These are phyloP conservation scores for Lepeophtheirus salmonis DNA, from an alignment of 1,140 invertebrate species.

Conservation along the genomic window DNA sequence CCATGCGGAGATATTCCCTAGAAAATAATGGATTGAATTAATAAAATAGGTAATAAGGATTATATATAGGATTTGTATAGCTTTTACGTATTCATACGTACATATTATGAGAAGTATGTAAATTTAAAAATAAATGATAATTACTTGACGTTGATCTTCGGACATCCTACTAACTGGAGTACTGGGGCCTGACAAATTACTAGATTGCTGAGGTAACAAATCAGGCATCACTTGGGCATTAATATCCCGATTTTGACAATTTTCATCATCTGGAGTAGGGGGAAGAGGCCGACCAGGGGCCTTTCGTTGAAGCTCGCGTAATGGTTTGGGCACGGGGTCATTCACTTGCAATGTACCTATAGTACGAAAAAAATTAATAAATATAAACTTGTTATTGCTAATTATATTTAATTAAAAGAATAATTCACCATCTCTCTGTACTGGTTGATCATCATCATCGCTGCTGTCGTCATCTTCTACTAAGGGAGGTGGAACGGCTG, in stretches of 20 bases:
- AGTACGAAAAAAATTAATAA: background rate
- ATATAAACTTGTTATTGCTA: background rate
- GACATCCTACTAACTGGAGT: slow-evolving; percentile 6
- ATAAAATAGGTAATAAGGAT: no score
- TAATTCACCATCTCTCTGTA: slow-evolving; percentile 19
- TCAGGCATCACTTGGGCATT: slow-evolving; percentile 15
- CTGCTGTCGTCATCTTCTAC: slow-evolving; percentile 22
- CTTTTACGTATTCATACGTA: no score
- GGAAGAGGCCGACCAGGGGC: slow-evolving; percentile 67
- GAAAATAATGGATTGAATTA: no score
- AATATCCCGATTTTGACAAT: slow-evolving; percentile 23
- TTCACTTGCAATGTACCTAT: slow-evolving; percentile 10
- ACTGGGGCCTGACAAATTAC: slow-evolving; percentile 7
- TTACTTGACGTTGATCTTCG: background rate
- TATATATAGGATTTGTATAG: no score
- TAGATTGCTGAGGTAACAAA: background rate
- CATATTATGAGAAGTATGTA: no score
- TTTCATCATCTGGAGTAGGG: slow-evolving; percentile 74
- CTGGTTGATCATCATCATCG: slow-evolving; percentile 30
- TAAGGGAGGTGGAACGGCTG: slow-evolving; percentile 21
- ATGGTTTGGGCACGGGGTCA: slow-evolving; percentile 70
- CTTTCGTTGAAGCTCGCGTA: slow-evolving; percentile 31
- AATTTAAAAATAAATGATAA: no score
- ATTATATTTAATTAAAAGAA: background rate
- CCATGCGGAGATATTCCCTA: background rate